A percentile compares a stretch with the other conserved stretches of the same genome.
Conservation (phyloP, 2,888 invertebrate genomes). For the Anorthoa munda region DNA sequence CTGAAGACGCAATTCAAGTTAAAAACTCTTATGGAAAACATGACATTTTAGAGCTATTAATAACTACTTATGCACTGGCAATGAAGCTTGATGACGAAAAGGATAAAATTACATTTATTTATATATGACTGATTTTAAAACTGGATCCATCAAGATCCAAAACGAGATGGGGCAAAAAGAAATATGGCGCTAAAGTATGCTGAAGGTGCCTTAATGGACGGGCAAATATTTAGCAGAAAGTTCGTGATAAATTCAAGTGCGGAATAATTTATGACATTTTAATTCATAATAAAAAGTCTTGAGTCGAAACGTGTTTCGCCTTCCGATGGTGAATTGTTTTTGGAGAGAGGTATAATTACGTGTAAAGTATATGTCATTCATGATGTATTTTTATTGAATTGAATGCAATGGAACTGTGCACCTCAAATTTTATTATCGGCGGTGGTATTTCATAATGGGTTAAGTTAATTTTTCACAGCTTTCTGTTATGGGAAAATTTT, state of each 20-base stretch:
- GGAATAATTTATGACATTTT: constrained; percentile 81
- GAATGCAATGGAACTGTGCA: not conserved
- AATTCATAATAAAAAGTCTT: constrained; percentile 76
- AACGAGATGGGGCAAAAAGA: constrained; percentile 63
- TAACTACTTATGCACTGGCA: constrained; percentile 5
- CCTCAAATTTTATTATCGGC: constrained; percentile 5
- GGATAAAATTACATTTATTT: constrained; percentile 36
- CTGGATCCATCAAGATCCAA: constrained; percentile 46
- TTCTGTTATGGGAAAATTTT: not conserved
- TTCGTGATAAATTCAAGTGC: constrained; percentile 75
- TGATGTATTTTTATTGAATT: constrained; percentile 25
- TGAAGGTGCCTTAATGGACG: constrained; percentile 71
- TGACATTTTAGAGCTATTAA: constrained; percentile 24
- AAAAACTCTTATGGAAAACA: constrained; percentile 26
- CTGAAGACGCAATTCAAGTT: constrained; percentile 6
- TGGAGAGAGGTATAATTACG: constrained; percentile 32
- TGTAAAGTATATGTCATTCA: constrained; percentile 17
- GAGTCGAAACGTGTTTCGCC: constrained; percentile 63
- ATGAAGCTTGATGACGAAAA: constrained; percentile 1
- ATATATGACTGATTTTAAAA: constrained; percentile 56
- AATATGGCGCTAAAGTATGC: constrained; percentile 71
- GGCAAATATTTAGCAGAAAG: constrained; percentile 67
- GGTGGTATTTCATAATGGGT: not conserved
- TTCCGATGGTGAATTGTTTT: constrained; percentile 57
- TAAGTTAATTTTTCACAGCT: not conserved